Conservation (phyloP, 2,888 invertebrate genomes). For the Stenotaenia linearis region DNA sequence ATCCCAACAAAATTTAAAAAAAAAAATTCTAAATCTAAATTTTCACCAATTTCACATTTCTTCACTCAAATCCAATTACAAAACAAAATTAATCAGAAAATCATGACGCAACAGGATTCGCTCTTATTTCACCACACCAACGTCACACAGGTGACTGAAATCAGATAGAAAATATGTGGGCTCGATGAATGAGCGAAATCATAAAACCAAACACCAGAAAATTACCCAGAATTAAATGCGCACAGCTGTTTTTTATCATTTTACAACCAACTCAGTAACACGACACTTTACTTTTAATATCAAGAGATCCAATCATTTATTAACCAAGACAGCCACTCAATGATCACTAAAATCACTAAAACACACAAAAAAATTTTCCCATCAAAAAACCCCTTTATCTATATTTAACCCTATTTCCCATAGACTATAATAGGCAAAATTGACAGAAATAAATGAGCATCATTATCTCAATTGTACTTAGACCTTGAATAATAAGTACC, state of each 20-base stretch:
- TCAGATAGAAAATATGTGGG: neutral
- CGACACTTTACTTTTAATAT: neutral
- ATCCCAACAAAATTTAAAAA: no score
- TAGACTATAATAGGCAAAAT: neutral
- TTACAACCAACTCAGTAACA: neutral
- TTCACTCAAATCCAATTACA: neutral
- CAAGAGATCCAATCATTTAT: neutral
- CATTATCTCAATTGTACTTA: constrained; percentile 26
- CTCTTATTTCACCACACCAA: neutral
- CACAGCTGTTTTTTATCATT: constrained; percentile 4
- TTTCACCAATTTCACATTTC: neutral
- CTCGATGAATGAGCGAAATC: neutral
- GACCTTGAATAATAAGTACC: neutral
- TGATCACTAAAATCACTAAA: neutral
- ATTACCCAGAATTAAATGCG: neutral
- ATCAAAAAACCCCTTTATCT: no score
- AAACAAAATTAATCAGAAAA: neutral
- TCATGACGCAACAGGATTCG: neutral
- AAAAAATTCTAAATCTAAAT: no score
- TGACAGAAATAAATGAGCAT: neutral
- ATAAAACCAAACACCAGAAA: neutral
- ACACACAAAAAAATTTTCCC: neutral
- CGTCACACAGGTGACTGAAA: neutral
- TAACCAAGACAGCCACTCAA: neutral
- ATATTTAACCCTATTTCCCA: neutral